These are phyloP conservation scores for Myotis myotis DNA, from an alignment of 2,797 vertebrate genomes.

Conservation along the genomic window DNA sequence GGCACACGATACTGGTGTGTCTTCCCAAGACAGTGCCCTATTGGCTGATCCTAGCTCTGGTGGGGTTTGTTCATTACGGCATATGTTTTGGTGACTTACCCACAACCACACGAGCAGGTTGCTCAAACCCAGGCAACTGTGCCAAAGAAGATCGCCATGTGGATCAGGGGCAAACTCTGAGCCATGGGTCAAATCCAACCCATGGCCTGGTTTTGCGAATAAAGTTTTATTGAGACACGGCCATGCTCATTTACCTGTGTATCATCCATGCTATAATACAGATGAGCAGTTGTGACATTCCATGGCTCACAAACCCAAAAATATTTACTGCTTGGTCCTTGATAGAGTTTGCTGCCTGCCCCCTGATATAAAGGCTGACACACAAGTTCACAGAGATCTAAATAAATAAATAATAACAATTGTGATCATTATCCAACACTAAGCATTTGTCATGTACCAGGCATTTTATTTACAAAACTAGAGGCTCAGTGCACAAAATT, in stretches of 20 bases:
- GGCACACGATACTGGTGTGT: not conserved
- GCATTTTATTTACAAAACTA: not conserved
- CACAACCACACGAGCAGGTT: rapidly evolving
- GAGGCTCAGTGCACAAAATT: too few relatives aligned
- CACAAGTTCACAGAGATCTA: not conserved
- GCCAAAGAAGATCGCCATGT: not conserved
- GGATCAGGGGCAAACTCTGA: not conserved
- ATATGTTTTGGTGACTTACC: not conserved
- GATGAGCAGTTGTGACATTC: not conserved
- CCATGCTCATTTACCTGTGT: rapidly evolving
- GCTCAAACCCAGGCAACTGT: too few relatives aligned
- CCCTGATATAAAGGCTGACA: not conserved
- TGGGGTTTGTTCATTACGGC: not conserved
- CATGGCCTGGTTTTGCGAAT: too few relatives aligned
- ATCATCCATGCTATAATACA: too few relatives aligned
- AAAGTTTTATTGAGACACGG: not conserved
- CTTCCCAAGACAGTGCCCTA: not conserved
- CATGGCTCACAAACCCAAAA: not conserved
- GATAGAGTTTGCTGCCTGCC: not conserved
- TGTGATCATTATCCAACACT: not conserved
- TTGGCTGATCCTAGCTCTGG: not conserved
- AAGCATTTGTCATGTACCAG: not conserved
- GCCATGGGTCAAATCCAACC: not conserved
- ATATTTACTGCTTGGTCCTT: not conserved
- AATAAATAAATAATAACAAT: not conserved